A percentile compares a stretch with the other conserved stretches of the same genome.
phyloP scores from a whole-genome alignment of 2,797 vertebrate species.

The Oreonectes daqikongensis region DNA sequence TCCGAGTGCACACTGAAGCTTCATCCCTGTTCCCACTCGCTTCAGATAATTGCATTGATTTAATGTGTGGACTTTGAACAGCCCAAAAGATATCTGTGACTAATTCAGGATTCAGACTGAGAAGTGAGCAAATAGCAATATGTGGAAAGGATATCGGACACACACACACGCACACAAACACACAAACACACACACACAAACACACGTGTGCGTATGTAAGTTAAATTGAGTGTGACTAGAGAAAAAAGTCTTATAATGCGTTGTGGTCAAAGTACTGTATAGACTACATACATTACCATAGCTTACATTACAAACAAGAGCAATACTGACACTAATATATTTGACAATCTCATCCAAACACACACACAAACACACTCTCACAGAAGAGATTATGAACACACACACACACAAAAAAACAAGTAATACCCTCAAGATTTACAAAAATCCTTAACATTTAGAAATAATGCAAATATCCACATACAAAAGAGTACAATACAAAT shows the following conservation, averaged over 20 bases:
- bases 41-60: conserved; percentile 53
- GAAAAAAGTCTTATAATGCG: conserved; percentile 11
- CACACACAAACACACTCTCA: neutral
- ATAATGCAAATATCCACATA: neutral
- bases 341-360: neutral
- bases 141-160: neutral
- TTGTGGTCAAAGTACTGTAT: neutral
- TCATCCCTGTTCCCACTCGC: conserved; percentile 36
- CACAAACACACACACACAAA: conserved; percentile 11
- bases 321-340: neutral
- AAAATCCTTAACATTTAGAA: neutral
- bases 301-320: neutral
- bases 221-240: conserved; percentile 27
- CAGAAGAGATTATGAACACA: neutral
- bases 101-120: conserved; percentile 37
- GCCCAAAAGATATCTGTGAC: conserved; percentile 46
- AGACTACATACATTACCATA: conserved; percentile 6
- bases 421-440: neutral
- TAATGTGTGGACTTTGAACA: conserved; percentile 50
- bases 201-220: neutral
- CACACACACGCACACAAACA: conserved; percentile 10
- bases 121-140: conserved; percentile 44
- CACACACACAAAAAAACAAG: neutral
- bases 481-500: neutral
- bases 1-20: conserved; percentile 8